These are phyloP conservation scores for Protomyctophum bolini DNA, from an alignment of 2,113 vertebrate species.

Conservation along the genomic window DNA sequence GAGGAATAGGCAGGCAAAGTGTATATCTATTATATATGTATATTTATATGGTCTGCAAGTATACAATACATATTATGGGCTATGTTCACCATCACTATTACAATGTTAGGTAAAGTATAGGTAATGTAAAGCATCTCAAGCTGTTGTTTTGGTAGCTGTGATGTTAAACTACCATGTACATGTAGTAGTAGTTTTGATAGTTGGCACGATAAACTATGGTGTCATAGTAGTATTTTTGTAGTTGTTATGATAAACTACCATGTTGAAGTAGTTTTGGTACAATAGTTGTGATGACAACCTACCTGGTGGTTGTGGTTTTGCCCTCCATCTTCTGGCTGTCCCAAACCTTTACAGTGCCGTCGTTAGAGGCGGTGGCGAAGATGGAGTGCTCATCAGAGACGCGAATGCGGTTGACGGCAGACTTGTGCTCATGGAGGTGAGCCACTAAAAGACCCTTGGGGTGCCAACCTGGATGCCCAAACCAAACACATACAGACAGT, in stretches of 20 bases:
- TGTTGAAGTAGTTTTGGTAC: neutral
- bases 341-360: constrained; percentile 97
- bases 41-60: too few species aligned
- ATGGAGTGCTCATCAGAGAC: constrained; percentile 97
- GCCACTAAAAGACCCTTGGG: constrained; percentile 95
- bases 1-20: constrained; percentile 7
- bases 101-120: too few species aligned
- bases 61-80: too few species aligned
- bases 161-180: neutral
- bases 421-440: constrained; percentile 97
- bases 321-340: constrained; percentile 99
- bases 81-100: too few species aligned
- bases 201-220: neutral
- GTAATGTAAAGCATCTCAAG: too few species aligned
- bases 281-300: neutral
- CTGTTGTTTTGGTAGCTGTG: neutral
- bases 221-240: too few species aligned
- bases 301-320: constrained; percentile 97
- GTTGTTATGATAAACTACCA: neutral
- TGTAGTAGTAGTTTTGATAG: neutral
- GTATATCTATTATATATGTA: too few species aligned
- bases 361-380: constrained; percentile 96
- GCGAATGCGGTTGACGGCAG: constrained; percentile 91
- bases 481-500: constrained; percentile 4
- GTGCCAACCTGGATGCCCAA: constrained; percentile 85